phyloP scores from a whole-genome alignment of 2,113 vertebrate genomes.

The Chamaea fasciata region DNA sequence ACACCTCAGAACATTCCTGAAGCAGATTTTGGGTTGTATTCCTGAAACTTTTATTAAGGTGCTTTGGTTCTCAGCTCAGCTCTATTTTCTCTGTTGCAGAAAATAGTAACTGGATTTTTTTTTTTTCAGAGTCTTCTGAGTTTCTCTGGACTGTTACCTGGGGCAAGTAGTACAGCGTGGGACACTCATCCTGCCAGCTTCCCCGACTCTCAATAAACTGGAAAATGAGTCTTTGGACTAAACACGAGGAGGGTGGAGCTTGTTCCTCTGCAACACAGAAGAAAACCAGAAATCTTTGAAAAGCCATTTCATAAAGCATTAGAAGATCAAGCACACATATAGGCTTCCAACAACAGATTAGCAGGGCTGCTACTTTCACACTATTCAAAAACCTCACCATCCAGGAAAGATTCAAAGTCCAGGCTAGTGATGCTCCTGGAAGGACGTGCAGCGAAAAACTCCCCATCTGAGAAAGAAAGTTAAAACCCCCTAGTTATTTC shows the following conservation, averaged over 20 bases:
- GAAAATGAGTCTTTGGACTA: constrained; percentile 76
- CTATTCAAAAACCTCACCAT: constrained; percentile 68
- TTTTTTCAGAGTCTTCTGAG: not conserved
- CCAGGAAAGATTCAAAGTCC: constrained; percentile 69
- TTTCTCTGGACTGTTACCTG: constrained; percentile 62
- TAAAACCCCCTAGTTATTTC: not conserved
- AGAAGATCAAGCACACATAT: not conserved
- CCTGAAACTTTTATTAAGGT: not conserved
- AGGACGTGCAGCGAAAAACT: constrained; percentile 45
- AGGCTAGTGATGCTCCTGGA: constrained; percentile 62
- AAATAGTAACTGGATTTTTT: not conserved
- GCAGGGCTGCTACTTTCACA: not conserved
- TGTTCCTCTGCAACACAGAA: constrained; percentile 61
- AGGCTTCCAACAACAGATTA: not conserved
- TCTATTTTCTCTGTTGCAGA: not conserved
- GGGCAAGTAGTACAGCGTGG: constrained; percentile 56
- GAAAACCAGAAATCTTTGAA: not conserved
- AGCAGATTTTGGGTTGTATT: not conserved
- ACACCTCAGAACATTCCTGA: not conserved
- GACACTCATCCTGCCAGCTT: constrained; percentile 66
- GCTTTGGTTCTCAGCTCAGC: not conserved
- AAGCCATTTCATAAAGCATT: not conserved
- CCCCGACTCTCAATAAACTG: constrained; percentile 66
- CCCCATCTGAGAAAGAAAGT: constrained; percentile 56
- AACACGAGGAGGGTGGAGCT: constrained; percentile 68